Percentiles rank a stretch among this genome's conserved stretches.
Evolutionary conservation across 2,888 invertebrate species (phyloP).

Genomic region (Zelleria hepariella): DNA sequence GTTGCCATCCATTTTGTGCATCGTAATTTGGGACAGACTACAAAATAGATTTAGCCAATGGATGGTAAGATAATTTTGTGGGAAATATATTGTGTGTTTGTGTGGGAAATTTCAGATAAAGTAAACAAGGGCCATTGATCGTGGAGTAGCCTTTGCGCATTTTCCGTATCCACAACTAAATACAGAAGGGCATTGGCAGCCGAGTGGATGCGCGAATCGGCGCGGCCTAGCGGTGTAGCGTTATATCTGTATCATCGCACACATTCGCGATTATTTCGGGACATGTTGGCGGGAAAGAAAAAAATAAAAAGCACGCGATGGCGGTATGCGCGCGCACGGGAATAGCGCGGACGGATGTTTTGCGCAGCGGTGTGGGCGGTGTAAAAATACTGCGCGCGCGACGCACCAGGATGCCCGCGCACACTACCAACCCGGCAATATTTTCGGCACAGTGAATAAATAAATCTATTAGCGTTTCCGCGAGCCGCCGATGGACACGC

Average conservation of each 20-base stretch:
- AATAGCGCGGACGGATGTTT: conserved; percentile 57
- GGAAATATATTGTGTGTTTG: neutral
- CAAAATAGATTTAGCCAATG: neutral
- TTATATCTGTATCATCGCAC: conserved; percentile 21
- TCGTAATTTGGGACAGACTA: neutral
- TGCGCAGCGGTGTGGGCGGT: conserved; percentile 41
- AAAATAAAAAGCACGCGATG: conserved; percentile 27
- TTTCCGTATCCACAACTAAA: neutral
- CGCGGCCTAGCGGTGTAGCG: conserved; percentile 4
- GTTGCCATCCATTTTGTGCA: neutral
- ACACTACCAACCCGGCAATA: neutral
- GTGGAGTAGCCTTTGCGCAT: neutral
- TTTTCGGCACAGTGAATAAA: neutral
- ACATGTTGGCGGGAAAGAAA: conserved; percentile 45
- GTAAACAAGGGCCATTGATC: neutral
- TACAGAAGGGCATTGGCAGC: neutral
- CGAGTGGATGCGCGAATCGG: neutral
- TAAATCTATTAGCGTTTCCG: neutral
- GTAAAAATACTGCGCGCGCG: conserved; percentile 9
- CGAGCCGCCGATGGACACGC: neutral
- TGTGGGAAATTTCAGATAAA: neutral
- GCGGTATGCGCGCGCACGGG: conserved; percentile 53
- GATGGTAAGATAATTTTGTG: neutral
- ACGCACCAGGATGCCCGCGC: conserved; percentile 1
- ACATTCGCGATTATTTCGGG: conserved; percentile 38